phyloP scores from a whole-genome alignment of 2,888 invertebrate species.

The Sinelater perroti region DNA sequence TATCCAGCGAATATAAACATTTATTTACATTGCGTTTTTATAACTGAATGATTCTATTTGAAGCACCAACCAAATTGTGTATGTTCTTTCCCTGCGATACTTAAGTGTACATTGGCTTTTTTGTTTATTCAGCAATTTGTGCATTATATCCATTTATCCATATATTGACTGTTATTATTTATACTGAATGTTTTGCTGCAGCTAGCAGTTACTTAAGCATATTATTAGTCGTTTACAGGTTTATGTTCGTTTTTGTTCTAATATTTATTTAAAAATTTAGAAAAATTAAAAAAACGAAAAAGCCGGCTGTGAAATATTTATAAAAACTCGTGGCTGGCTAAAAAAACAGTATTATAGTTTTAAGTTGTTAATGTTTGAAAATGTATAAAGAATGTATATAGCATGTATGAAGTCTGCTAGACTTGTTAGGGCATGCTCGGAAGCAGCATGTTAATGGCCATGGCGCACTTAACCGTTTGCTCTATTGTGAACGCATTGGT shows the following conservation, averaged over 20 bases:
- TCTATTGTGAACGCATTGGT: too few species aligned
- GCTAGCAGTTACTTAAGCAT: slow-evolving; percentile 1
- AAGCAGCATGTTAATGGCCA: too few species aligned
- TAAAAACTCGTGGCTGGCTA: slow-evolving; percentile 46
- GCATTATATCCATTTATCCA: too few species aligned
- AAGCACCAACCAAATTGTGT: not conserved
- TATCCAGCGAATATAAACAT: slow-evolving; percentile 10
- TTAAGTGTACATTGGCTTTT: too few species aligned
- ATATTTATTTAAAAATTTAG: slow-evolving; percentile 33
- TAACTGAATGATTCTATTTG: not conserved
- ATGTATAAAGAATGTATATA: slow-evolving; percentile 16
- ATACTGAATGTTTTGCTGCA: not conserved
- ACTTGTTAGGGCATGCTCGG: too few species aligned
- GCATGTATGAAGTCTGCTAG: not conserved
- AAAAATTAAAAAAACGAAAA: slow-evolving; percentile 45
- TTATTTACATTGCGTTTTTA: slow-evolving; percentile 11
- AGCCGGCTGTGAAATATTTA: slow-evolving; percentile 50
- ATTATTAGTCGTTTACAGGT: slow-evolving; percentile 5
- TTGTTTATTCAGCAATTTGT: too few species aligned
- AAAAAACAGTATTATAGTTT: slow-evolving; percentile 48
- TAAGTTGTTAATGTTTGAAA: slow-evolving; percentile 31
- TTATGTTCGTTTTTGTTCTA: slow-evolving; percentile 27
- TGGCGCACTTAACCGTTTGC: too few species aligned
- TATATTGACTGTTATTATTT: slow-evolving; percentile 2
- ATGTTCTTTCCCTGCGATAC: too few species aligned